Base-by-base conservation (phyloP, 2,888 invertebrate species). In the Tethea ocularis region DNA sequence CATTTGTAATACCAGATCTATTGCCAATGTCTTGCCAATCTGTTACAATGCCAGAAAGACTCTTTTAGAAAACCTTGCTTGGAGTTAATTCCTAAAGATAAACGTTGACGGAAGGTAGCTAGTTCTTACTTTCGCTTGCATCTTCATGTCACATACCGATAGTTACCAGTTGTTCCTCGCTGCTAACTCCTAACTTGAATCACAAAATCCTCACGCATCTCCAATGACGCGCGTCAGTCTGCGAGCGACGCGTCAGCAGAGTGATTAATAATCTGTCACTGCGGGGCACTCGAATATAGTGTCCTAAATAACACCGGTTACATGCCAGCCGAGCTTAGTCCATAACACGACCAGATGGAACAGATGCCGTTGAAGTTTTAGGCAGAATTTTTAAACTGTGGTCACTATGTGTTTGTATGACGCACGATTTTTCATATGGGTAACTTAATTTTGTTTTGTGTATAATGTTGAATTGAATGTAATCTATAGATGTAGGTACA, bases 251-350 rank as follows among this genome's bases (percentile, higher is more conserved):
- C 46, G 56, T 64, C 68, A 54, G 52, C 59, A 54, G 41, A 26
- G 59, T 67, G 71, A 71, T 71, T 68, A 68, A 70, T 70, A 64
- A 71, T 61, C 64, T 55, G 63, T 58, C 58, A 53, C 52, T 52
- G 52, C 52, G 51, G 36, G 61, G 64, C 55, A 63, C 66, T 61
- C 26, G 10, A 8, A 20, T 33, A 54, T 15, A 20, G 20, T 33
- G 33, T 17, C 53, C 53, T 53, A 33, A 54, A 54, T 54, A 22
- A 36, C 36, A 54, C 54, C 5, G 13, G 33, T 38, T n/a, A 38
- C 38, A 38, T 38, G 38, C 38, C 38, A 38, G 38, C n/a, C 15
- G 38, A 38, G 38, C 38, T 38, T n/a, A n/a, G 38, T 38, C 38
- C 4, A 38, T 38, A 38, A 38, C n/a, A 38, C n/a, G n/a, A 10